Base-by-base conservation (phyloP, 2,797 vertebrate genomes). In the Bradypodion ventrale region DNA sequence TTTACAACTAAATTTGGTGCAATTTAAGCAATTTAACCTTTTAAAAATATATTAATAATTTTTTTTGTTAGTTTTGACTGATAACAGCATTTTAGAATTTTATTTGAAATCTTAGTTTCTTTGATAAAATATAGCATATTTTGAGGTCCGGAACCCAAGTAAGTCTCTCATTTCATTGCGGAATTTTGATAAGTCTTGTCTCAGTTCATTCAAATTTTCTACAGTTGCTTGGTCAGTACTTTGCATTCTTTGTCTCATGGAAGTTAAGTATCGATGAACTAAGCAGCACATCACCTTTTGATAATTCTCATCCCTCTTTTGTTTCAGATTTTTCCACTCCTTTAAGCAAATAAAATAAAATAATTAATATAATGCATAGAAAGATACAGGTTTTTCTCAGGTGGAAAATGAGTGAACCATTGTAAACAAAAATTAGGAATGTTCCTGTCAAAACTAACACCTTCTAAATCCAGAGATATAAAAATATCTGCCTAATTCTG, bases 281-380 rank as follows among this genome's bases (percentile, higher is more conserved):
- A 99, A 96, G 84, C 99, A 99, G 80, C 99, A 99, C 98, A 99
- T 99, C 91, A 99, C 99, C 92, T 99, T 99, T 87, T 99, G 99
- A 88, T 99, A 99, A 95, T 99, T 99, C 88, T 98, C 97, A 65
- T 99, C 98, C 44, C 97, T 96, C 91, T 99, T 99, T 90, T 98
- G 98, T 90, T 99, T 99, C 92, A 99, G 95, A 93, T 98, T 99
- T 93, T 93, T 97, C 99, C 98, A 99, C 89, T 99, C 99, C 98
- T 99, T 95, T 49, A 93, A 90, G 81, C 6, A 90, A 93, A 68
- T 83, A 75, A 85, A 19, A 84, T 5, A 52, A 78, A 65, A 80
- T 32, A n/a, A n/a, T n/a, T n/a, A n/a, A 32, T 66, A 78, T 56
- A 2, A 56, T 59, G 10, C 0, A 10, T 25, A 72, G 65, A 74